These are phyloP conservation scores for Scolopax rusticola DNA, from an alignment of 2,797 vertebrate species.

Conservation along the genomic window DNA sequence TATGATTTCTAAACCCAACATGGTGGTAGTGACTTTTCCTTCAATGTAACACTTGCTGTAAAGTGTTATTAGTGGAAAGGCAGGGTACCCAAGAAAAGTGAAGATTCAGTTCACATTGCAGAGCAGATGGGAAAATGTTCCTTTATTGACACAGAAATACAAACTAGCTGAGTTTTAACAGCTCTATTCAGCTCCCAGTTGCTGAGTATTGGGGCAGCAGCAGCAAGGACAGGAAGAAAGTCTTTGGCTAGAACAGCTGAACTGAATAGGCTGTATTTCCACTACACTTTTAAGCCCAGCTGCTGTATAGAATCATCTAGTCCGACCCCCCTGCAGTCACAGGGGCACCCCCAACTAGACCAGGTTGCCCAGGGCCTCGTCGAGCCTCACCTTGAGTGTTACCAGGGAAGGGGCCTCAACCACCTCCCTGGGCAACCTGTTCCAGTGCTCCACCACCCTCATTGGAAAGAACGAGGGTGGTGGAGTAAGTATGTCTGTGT, in stretches of 20 bases:
- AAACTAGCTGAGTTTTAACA: background rate
- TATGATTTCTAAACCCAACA: background rate
- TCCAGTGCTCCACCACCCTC: no score
- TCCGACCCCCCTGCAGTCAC: no score
- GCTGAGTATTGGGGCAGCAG: background rate
- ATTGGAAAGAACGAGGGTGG: no score
- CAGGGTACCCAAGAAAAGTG: background rate
- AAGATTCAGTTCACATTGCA: background rate
- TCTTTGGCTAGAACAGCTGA: background rate
- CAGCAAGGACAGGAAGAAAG: background rate
- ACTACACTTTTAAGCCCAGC: background rate
- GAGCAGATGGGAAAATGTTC: background rate
- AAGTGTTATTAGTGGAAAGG: background rate
- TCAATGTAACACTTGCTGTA: background rate
- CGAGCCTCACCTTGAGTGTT: no score
- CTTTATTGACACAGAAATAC: background rate
- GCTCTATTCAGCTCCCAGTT: background rate
- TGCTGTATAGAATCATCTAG: no score
- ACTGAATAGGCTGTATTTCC: background rate
- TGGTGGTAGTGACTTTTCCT: fast-evolving
- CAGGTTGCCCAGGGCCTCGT: no score
- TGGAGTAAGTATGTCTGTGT: background rate
- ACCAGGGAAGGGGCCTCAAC: no score
- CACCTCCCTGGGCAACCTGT: no score
- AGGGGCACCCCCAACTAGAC: no score